Conservation (phyloP, 2,113 vertebrate genomes). For the Clarias gariepinus region DNA sequence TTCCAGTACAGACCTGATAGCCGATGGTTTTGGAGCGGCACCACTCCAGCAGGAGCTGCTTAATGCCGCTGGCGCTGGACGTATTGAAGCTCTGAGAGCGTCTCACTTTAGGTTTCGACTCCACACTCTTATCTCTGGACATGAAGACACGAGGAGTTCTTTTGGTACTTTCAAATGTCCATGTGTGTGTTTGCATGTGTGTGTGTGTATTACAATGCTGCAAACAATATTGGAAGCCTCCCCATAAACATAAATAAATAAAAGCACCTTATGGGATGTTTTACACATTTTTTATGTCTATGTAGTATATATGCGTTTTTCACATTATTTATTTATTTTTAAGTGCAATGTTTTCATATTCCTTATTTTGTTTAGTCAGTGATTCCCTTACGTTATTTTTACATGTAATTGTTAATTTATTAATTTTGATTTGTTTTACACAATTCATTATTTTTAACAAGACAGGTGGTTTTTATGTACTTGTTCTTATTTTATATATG, state of each 20-base stretch:
- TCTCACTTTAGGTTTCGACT: constrained; percentile 84
- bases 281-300: neutral
- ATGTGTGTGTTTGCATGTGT: neutral
- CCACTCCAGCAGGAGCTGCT: constrained; percentile 93
- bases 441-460: neutral
- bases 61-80: constrained; percentile 91
- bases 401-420: neutral
- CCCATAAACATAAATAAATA: neutral
- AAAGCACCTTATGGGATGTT: neutral
- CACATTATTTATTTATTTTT: neutral
- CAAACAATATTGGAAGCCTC: neutral
- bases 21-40: constrained; percentile 93
- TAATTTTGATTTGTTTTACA: neutral
- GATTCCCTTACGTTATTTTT: neutral
- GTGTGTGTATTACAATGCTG: neutral
- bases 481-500: neutral
- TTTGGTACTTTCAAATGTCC: neutral
- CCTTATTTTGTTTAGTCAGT: too few relatives aligned
- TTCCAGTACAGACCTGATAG: constrained; percentile 79
- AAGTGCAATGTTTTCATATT: too few relatives aligned
- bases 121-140: constrained; percentile 74
- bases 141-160: neutral
- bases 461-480: too few relatives aligned
- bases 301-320: neutral
- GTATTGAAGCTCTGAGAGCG: constrained; percentile 90